Conservation (phyloP, 1,140 invertebrate species). For the Sminthurides bifidus region DNA sequence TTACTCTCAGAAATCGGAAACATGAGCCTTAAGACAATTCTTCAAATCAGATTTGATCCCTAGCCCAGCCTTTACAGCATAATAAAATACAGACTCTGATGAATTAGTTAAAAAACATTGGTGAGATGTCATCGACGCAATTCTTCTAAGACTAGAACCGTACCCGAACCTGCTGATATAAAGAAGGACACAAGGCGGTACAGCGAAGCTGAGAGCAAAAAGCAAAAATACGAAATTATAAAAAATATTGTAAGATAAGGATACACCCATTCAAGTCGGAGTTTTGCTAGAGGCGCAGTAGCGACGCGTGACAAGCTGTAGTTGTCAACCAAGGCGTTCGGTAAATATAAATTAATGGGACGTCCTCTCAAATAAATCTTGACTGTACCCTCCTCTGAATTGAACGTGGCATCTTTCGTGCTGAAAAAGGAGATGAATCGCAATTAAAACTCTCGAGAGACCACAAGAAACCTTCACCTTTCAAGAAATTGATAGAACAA, state of each 20-base stretch:
- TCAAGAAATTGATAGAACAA: too few relatives aligned
- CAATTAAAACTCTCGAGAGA: background rate
- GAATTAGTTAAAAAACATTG: too few relatives aligned
- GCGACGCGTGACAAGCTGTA: slow-evolving; percentile 67
- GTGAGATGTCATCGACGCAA: too few relatives aligned
- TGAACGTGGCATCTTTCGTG: slow-evolving; percentile 60
- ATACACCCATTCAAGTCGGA: slow-evolving; percentile 84
- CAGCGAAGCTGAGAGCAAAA: background rate
- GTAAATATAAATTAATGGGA: slow-evolving; percentile 64
- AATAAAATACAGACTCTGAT: too few relatives aligned
- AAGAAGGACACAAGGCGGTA: too few relatives aligned
- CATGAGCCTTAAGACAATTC: too few relatives aligned
- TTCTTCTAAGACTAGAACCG: too few relatives aligned
- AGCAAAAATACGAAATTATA: background rate
- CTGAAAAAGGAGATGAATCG: slow-evolving; percentile 36
- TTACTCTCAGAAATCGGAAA: too few relatives aligned
- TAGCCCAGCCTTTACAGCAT: too few relatives aligned
- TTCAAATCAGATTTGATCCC: too few relatives aligned
- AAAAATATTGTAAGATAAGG: slow-evolving; percentile 2
- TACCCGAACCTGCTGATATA: too few relatives aligned
- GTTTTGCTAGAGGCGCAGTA: slow-evolving; percentile 60
- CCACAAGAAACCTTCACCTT: too few relatives aligned
- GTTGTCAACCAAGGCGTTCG: slow-evolving; percentile 47
- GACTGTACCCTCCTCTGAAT: slow-evolving; percentile 64
- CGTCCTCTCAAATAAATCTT: slow-evolving; percentile 73